Evolutionary conservation across 2,113 vertebrate genomes (phyloP), one percentile per base, ranked within the genome.

Genomic region (Chroicocephalus ridibundus): DNA sequence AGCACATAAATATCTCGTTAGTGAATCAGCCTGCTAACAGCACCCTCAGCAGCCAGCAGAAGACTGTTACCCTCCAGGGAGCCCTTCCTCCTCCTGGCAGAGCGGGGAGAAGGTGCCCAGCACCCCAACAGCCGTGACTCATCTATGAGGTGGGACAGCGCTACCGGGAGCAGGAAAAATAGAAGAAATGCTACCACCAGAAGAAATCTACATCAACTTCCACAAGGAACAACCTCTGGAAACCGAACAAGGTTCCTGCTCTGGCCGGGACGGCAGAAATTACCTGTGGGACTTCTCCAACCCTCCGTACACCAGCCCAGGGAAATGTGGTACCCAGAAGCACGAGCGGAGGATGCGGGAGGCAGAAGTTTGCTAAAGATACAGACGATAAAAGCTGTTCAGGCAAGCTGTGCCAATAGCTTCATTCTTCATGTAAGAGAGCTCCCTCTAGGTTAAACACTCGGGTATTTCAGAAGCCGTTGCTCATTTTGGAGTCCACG

Each of bases 401-500:
- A 5, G 60, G 83, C 83, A 72, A 32, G 80, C 83, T 70, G 88
- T 44, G 93, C 79, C 90, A 52, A 68, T 1, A 22, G 79, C 26
- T 44, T 89, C 90, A 47, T 91, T 97, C 90, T 77, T 83, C 89
- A 87, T 61, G 90, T 97, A 93, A 91, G 95, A 97, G 93, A 97
- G 97, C 95, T 97, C 97, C 97, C 97, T 98, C 96, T 97, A 98
- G 96, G 97, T 92, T 88, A 88, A 94, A 93, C 66, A 86, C 57
- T 83, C 24, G 76, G 96, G 90, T 97, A 97, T 96, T 98, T 98
- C 97, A 97, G 96, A 96, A 96, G 79, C 69, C 60, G 29, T 51
- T 19, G 34, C 69, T 91, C 65, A 4, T 68, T 82, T 66, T 24
- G 68, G 54, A 95, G 69, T 27, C 85, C 74, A n/a, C 5, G 18